Evolutionary conservation across 2,113 vertebrate species (phyloP).

Genomic region (Plotosus lineatus): DNA sequence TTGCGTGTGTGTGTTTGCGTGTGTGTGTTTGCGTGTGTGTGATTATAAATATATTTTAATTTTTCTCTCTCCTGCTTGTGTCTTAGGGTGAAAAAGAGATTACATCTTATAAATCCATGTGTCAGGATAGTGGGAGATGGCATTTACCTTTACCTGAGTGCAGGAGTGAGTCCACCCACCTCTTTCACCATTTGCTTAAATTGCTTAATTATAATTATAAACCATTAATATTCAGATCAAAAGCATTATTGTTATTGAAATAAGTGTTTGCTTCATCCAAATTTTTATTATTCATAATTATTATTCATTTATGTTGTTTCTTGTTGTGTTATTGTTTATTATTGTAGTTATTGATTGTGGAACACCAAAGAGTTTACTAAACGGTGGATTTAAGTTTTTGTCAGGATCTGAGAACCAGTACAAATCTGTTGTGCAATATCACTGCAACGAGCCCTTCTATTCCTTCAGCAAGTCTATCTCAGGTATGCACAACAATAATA

Average conservation of each 20-base stretch:
- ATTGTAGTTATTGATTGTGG: conserved; percentile 72
- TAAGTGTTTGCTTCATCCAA: too few relatives aligned
- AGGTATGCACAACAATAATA: neutral
- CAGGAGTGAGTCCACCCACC: conserved; percentile 60
- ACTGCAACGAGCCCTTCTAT: conserved; percentile 71
- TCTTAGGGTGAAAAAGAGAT: conserved; percentile 65
- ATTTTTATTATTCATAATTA: too few relatives aligned
- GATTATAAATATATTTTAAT: neutral
- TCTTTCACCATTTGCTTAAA: neutral
- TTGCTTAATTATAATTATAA: neutral
- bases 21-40: neutral
- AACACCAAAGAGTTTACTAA: conserved; percentile 60
- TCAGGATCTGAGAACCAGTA: conserved; percentile 67
- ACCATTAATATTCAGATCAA: neutral
- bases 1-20: neutral
- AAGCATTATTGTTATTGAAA: too few relatives aligned
- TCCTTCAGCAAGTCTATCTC: conserved; percentile 22
- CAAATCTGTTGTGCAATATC: conserved; percentile 67
- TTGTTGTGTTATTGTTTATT: neutral
- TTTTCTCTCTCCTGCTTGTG: neutral
- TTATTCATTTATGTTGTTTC: neutral
- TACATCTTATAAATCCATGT: conserved; percentile 62
- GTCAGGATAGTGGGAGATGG: conserved; percentile 67
- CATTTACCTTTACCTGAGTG: conserved; percentile 71
- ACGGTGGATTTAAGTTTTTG: conserved; percentile 61